These are phyloP conservation scores for Myiopsitta monachus DNA, from an alignment of 2,113 vertebrate genomes.

Conservation along the genomic window DNA sequence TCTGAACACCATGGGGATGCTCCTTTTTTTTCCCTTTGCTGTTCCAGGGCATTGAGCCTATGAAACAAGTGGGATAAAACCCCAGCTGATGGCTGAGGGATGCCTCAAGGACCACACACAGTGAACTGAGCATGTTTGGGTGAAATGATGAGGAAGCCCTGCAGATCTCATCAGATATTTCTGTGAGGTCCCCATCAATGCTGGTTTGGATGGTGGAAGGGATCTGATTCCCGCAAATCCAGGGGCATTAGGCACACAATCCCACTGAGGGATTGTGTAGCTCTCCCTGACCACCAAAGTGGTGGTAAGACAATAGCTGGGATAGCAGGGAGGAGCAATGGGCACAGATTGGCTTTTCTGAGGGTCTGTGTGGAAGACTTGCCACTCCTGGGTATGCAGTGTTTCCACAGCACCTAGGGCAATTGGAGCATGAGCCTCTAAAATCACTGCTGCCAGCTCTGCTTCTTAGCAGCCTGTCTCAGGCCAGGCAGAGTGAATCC, in stretches of 20 bases:
- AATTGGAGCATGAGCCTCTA: not conserved
- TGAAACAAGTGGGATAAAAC: not conserved
- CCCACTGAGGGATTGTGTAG: not conserved
- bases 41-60: not conserved
- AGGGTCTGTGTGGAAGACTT: not conserved
- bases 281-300: not conserved
- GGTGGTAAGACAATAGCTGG: fast-evolving
- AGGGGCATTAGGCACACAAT: fast-evolving
- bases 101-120: fast-evolving
- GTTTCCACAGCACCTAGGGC: not conserved
- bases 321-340: fast-evolving
- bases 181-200: not conserved
- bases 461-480: not conserved
- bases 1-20: not conserved
- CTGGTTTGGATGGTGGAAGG: not conserved
- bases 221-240: not conserved
- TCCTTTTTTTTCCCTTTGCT: not conserved
- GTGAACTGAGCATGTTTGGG: not conserved
- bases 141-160: not conserved
- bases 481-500: not conserved
- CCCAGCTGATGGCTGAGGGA: not conserved
- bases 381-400: not conserved
- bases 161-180: not conserved
- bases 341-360: not conserved
- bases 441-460: not conserved